Base-by-base conservation (phyloP, 2,113 vertebrate genomes). In the Butorides virescens region DNA sequence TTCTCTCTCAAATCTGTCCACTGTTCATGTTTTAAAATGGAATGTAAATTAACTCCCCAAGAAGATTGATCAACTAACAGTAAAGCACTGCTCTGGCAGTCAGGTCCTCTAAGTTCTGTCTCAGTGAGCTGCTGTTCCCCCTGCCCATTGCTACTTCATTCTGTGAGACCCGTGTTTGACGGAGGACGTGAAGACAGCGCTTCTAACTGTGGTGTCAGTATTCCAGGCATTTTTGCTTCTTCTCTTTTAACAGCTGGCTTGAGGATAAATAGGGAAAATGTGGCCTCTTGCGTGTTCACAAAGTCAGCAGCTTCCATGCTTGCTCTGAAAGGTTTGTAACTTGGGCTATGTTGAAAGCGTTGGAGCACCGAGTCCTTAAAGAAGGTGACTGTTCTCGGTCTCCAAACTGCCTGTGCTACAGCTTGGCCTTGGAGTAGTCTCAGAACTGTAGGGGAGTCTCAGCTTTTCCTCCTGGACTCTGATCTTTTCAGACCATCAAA, bases 181-280 rank as follows among this genome's bases (percentile, higher is more conserved):
- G 67, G 49, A n/a, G 66, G 34, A 39, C 0, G 3, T 7, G 58
- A 52, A n/a, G 39, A 5, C 8, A 29, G 5, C 0, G 0, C 9
- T 71, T 30, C 11, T 44, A 27, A 5, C 39, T 19, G 19, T 58
- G 29, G 14, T 36, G 32, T 67, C 0, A 6, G 30, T 44, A 19
- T 34, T 34, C 16, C 3, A 2, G 37, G 23, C 13, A 1, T 36
- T 68, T 82, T 39, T 68, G 13, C 47, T 86, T 44, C 20, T 7
- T 25, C 9, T 46, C 19, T 70, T 85, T 47, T 34, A 61, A 13
- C 27, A 61, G 4, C 1, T 74, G 20, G 21, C n/a, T 89, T 15
- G 22, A 65, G 27, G 47, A 63, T 67, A 63, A 63, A 55, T 18
- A 17, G 29, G 53, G 29, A 61, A 44, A 61, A 62, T 11, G 19